Evolutionary conservation across 1,140 invertebrate genomes (phyloP).

Genomic region (Listronotus oregonensis): DNA sequence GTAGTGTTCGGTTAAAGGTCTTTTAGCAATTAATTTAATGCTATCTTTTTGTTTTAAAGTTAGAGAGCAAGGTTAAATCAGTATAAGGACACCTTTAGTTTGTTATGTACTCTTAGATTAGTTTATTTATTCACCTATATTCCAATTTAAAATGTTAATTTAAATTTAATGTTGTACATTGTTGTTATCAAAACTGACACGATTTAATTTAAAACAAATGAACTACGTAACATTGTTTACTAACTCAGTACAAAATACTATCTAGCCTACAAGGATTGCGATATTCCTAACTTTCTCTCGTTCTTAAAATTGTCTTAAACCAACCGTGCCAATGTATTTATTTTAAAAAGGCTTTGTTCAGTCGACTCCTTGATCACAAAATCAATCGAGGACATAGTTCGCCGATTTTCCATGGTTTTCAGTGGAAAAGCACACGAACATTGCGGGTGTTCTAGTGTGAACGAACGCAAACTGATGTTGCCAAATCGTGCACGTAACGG

Average conservation of each 20-base stretch:
- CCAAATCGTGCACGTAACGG: slow-evolving; percentile 33
- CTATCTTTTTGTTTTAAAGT: too few species aligned
- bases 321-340: slow-evolving; percentile 8
- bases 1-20: too few species aligned
- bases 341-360: slow-evolving; percentile 2
- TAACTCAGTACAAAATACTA: slow-evolving; percentile 37
- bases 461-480: slow-evolving; percentile 45
- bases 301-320: too few species aligned
- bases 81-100: too few species aligned
- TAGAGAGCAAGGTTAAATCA: too few species aligned
- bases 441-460: slow-evolving; percentile 53
- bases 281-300: slow-evolving; percentile 35
- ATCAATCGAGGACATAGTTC: slow-evolving; percentile 35
- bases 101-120: too few species aligned
- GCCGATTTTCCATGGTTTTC: slow-evolving; percentile 38
- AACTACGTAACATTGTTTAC: slow-evolving; percentile 37
- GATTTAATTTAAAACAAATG: slow-evolving; percentile 31
- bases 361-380: slow-evolving; percentile 5
- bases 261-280: slow-evolving; percentile 19
- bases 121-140: too few species aligned
- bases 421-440: slow-evolving; percentile 41
- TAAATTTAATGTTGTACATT: background rate
- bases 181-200: slow-evolving; percentile 35
- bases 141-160: background rate
- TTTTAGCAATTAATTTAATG: too few species aligned